Percentiles rank a stretch among this genome's conserved stretches.
phyloP scores from a whole-genome alignment of 2,888 invertebrate genomes.

The Ectemnius lituratus region DNA sequence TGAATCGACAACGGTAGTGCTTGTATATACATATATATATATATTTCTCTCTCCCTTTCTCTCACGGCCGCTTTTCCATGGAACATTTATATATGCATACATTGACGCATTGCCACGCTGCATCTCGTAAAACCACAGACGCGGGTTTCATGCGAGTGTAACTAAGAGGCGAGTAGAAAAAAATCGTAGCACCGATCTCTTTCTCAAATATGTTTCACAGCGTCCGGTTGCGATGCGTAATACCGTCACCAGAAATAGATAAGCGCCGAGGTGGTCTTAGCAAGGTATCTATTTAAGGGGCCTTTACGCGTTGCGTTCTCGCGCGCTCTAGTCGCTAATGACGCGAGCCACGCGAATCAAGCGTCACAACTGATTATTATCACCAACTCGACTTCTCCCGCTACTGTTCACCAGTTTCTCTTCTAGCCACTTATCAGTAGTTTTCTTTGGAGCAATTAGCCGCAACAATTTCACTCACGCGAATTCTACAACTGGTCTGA shows the following conservation, averaged over 20 bases:
- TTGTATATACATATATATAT: too few species aligned
- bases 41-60: too few species aligned
- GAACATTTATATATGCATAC: slow-evolving; percentile 20
- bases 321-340: slow-evolving; percentile 34
- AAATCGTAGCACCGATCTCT: slow-evolving; percentile 16
- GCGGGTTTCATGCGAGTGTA: slow-evolving; percentile 15
- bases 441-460: too few species aligned
- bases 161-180: background rate
- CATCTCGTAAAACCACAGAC: slow-evolving; percentile 34
- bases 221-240: slow-evolving; percentile 19
- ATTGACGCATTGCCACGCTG: slow-evolving; percentile 20
- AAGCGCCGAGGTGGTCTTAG: slow-evolving; percentile 15
- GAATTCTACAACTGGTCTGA: too few species aligned
- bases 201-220: slow-evolving; percentile 6
- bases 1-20: slow-evolving; percentile 39
- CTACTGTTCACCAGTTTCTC: too few species aligned
- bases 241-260: slow-evolving; percentile 27
- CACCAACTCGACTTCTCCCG: too few species aligned
- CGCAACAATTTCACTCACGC: too few species aligned
- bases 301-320: slow-evolving; percentile 28
- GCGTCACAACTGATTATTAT: slow-evolving; percentile 30
- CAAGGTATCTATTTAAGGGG: slow-evolving; percentile 34
- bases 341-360: slow-evolving; percentile 38
- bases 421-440: too few species aligned
- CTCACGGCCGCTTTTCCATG: too few species aligned